Conservation (phyloP, 2,797 vertebrate genomes). For the Chaetodon trifasciatus region DNA sequence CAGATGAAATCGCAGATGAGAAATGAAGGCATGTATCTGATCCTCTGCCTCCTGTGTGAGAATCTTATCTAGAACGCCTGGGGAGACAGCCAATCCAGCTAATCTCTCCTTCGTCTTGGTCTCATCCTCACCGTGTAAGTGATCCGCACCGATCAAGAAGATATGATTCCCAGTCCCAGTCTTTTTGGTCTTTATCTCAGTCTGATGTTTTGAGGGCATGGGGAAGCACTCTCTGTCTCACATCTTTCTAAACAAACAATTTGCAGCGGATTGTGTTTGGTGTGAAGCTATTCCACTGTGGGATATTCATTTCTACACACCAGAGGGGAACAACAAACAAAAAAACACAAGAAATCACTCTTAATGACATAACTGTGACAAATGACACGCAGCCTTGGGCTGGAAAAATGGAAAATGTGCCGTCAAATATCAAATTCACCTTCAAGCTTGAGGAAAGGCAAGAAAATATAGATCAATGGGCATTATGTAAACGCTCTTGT, state of each 20-base stretch:
- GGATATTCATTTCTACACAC: conserved; percentile 26
- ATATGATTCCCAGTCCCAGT: conserved; percentile 52
- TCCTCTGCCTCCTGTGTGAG: conserved; percentile 51
- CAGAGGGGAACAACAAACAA: conserved; percentile 9
- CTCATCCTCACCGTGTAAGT: conserved; percentile 61
- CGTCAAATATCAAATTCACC: conserved; percentile 37
- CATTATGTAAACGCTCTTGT: conserved; percentile 15
- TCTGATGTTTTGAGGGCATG: conserved; percentile 37
- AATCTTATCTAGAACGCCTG: conserved; percentile 62
- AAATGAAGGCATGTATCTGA: conserved; percentile 58
- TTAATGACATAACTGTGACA: conserved; percentile 27
- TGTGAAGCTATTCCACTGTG: background rate
- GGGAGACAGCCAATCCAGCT: conserved; percentile 61
- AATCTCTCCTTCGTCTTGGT: conserved; percentile 61
- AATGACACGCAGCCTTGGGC: conserved; percentile 26
- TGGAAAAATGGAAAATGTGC: conserved; percentile 11
- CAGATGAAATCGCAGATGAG: conserved; percentile 56
- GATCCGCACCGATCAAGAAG: conserved; percentile 57
- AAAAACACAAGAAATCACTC: background rate
- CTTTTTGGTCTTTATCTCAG: conserved; percentile 41
- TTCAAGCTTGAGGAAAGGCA: conserved; percentile 16
- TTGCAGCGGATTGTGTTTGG: background rate
- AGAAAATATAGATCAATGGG: conserved; percentile 29
- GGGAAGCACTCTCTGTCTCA: conserved; percentile 8
- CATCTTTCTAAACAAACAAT: conserved; percentile 48